phyloP scores from a whole-genome alignment of 2,888 invertebrate genomes.

The Kryphioiulus occultus region DNA sequence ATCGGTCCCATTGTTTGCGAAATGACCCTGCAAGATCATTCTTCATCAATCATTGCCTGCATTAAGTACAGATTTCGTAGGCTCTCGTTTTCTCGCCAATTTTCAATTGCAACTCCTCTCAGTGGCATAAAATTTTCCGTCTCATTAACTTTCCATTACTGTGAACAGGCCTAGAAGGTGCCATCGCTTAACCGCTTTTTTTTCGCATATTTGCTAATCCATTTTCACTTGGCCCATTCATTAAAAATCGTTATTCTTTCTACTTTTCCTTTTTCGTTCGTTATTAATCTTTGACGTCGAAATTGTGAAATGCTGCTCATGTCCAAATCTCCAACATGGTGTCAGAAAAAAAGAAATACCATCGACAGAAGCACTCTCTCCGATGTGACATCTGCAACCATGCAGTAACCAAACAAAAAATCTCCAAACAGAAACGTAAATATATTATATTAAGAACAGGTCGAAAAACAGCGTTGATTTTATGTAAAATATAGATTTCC shows the following conservation, averaged over 20 bases:
- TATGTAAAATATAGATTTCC: too few relatives aligned
- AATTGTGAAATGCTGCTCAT: conserved; percentile 14
- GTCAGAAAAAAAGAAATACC: not conserved
- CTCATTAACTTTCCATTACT: conserved; percentile 37
- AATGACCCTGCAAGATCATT: conserved; percentile 36
- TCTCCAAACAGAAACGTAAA: not conserved
- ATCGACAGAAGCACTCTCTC: not conserved
- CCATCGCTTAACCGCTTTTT: not conserved
- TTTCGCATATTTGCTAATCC: not conserved
- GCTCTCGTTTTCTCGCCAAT: conserved; percentile 13
- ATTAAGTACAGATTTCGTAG: conserved; percentile 6
- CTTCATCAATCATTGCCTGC: conserved; percentile 21
- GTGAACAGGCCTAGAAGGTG: not conserved
- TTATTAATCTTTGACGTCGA: conserved; percentile 3
- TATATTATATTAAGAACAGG: not conserved
- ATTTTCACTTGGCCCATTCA: conserved; percentile 8
- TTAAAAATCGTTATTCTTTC: conserved; percentile 27
- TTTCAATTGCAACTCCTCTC: not conserved
- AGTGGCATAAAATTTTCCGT: conserved; percentile 9
- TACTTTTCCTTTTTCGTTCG: not conserved
- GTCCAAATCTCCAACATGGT: not conserved
- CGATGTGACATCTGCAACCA: not conserved
- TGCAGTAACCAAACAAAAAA: not conserved
- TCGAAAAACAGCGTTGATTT: too few relatives aligned
- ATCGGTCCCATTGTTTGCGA: conserved; percentile 4